Base-by-base conservation (phyloP, 2,797 vertebrate species). In the Acanthornis magna region DNA sequence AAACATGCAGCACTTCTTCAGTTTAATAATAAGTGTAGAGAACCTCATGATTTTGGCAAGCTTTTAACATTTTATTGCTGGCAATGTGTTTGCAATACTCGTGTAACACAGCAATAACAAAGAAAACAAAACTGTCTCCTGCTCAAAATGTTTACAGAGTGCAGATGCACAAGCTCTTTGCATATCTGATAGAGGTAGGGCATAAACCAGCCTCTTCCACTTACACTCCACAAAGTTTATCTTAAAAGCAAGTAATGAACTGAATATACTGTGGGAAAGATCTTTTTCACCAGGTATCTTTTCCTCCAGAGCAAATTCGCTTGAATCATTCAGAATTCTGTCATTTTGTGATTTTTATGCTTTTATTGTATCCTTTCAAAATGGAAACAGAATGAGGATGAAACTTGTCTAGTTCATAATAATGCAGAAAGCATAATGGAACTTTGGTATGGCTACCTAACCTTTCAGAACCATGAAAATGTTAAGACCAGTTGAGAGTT, bases 31-130 rank as follows among this genome's bases (percentile, higher is more conserved):
- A 96, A 79, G 54, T 32, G 6, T 70, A 89, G 75, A 95, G 95
- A 93, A 95, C 82, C 43, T 88, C 96, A 95, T 60, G 50, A 93
- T 79, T 94, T 80, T 91, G 87, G 89, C 75, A 92, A 76, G 73
- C 87, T 53, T 92, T 94, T 95, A 93, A 61, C 50, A 10, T 74
- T 96, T 96, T 87, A 95, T 91, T 92, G 57, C 81, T 40, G 61
- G 72, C 87, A 94, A 72, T 60, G 54, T 58, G 54, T 54, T 83
- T 70, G 61, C 78, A 83, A 53, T 30, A 21, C 72, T 72, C 8
- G 4, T 30, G 34, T 73, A 87, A 88, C 54, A 22, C 1, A 38
- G 50, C 65, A 83, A 60, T 77, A 91, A 61, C 74, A 91, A 84
- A 88, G 80, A 63, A 79, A 93, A 74, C 63, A 94, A 84, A 96